A percentile compares a stretch with the other conserved stretches of the same genome.
Conservation (phyloP, 2,888 invertebrate genomes). For the Torymus texanus region DNA sequence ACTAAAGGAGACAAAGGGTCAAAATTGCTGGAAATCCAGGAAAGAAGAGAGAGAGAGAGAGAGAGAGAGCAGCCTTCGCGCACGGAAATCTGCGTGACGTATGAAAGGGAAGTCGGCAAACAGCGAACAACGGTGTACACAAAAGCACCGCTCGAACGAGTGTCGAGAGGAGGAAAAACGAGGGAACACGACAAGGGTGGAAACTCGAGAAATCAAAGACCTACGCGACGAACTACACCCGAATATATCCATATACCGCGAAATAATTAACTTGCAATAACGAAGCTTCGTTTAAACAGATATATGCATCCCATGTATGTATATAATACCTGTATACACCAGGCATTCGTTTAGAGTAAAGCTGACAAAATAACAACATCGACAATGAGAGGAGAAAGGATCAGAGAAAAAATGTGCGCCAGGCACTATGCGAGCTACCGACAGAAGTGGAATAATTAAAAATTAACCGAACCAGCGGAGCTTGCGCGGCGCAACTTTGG, state of each 20-base stretch:
- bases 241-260: too few species aligned
- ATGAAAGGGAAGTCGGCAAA: not conserved
- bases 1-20: conserved; percentile 24
- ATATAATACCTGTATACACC: too few species aligned
- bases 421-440: too few species aligned
- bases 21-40: not conserved
- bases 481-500: too few species aligned
- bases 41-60: not conserved
- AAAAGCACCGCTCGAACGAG: not conserved
- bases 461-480: not conserved
- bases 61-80: not conserved
- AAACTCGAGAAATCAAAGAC: too few species aligned
- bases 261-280: too few species aligned
- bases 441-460: conserved; percentile 20
- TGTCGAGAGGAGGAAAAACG: not conserved
- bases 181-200: too few species aligned
- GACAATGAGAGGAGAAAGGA: not conserved
- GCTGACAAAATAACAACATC: not conserved
- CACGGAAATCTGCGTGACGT: too few species aligned
- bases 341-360: too few species aligned
- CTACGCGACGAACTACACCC: too few species aligned
- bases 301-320: too few species aligned
- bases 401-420: not conserved
- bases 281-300: too few species aligned
- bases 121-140: not conserved